Percentiles rank a stretch among this genome's conserved stretches.
Conservation (phyloP, 2,888 invertebrate genomes). For the Tuta absoluta region DNA sequence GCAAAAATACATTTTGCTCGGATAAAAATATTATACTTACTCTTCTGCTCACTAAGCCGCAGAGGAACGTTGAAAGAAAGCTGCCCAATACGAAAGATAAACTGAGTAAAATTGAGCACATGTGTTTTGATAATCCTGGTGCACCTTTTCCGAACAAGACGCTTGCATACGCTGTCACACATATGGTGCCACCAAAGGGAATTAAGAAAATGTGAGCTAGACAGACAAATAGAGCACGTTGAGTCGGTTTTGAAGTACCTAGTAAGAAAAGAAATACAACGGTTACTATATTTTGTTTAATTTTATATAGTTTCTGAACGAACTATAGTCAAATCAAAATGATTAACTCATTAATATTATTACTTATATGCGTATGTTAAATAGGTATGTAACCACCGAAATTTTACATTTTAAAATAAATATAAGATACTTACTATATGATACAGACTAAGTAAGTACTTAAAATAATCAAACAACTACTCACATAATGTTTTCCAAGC, state of each 20-base stretch:
- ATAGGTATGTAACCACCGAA: too few species aligned
- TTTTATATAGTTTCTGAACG: too few species aligned
- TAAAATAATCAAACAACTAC: slow-evolving; percentile 32
- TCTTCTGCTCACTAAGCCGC: slow-evolving; percentile 78
- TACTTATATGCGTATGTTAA: too few species aligned
- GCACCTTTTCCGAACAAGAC: slow-evolving; percentile 69
- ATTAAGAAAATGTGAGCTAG: slow-evolving; percentile 38
- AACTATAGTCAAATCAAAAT: background rate
- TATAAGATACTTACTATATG: too few species aligned
- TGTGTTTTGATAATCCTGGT: slow-evolving; percentile 63
- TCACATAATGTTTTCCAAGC: slow-evolving; percentile 46
- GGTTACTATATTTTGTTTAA: too few species aligned
- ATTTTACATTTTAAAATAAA: too few species aligned
- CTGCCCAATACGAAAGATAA: slow-evolving; percentile 69
- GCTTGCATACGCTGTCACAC: slow-evolving; percentile 58
- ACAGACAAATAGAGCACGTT: slow-evolving; percentile 41
- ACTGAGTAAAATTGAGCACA: slow-evolving; percentile 78
- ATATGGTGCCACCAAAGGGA: slow-evolving; percentile 49
- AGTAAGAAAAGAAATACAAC: slow-evolving; percentile 28
- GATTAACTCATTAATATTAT: too few species aligned
- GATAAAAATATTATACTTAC: slow-evolving; percentile 38
- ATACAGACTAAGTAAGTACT: too few species aligned
- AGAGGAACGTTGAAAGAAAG: slow-evolving; percentile 56
- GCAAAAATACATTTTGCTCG: too few species aligned
- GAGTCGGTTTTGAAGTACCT: slow-evolving; percentile 63